Percentiles rank a stretch among this genome's conserved stretches.
Evolutionary conservation across 2,113 vertebrate genomes (phyloP).

Genomic region (Puntigrus tetrazona): DNA sequence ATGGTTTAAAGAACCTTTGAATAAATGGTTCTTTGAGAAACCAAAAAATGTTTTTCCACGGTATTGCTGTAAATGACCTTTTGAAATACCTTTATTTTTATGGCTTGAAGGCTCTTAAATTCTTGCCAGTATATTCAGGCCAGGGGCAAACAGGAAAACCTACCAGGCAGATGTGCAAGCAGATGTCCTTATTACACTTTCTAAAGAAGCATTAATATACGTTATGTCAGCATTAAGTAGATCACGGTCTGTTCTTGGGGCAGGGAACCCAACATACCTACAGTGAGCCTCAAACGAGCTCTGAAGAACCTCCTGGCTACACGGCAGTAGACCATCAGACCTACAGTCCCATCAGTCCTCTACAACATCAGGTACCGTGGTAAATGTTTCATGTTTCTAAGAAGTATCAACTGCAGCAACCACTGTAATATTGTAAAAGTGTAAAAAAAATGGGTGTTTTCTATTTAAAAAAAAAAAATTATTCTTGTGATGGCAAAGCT

Average conservation of each 20-base stretch:
- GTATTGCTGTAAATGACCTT: no score
- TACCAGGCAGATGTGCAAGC: constrained; percentile 48
- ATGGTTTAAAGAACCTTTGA: no score
- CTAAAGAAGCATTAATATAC: constrained; percentile 20
- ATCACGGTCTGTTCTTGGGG: background rate
- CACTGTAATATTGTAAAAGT: no score
- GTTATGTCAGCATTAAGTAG: constrained; percentile 1
- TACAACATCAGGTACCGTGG: constrained; percentile 28
- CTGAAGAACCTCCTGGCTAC: constrained; percentile 62
- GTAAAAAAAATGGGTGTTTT: no score
- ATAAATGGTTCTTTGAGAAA: no score
- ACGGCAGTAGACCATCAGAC: constrained; percentile 61
- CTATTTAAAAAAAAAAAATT: no score
- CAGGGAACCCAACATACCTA: constrained; percentile 60
- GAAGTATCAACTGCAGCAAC: no score
- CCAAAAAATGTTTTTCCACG: no score
- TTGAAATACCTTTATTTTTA: no score
- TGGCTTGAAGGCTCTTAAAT: background rate
- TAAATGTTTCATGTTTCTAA: no score
- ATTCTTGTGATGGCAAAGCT: no score
- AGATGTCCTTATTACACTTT: constrained; percentile 40
- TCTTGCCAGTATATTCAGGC: constrained; percentile 33
- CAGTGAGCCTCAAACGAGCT: constrained; percentile 53
- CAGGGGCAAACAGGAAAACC: constrained; percentile 33
- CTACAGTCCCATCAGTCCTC: constrained; percentile 57